Base-by-base conservation (phyloP, 1,140 invertebrate species). In the Phenacoccus solenopsis region DNA sequence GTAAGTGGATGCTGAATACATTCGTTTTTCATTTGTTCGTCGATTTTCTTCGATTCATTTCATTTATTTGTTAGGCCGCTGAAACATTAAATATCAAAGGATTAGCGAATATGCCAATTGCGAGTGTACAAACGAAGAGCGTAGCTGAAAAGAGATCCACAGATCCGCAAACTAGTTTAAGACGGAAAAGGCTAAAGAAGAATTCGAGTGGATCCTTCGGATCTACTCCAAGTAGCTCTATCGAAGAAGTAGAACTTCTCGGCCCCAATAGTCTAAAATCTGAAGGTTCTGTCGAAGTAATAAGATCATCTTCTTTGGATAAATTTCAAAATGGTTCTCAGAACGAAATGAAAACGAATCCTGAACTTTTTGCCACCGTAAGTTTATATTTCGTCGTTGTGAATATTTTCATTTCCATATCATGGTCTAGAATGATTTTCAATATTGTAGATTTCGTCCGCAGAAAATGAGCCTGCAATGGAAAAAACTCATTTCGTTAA, bases 71-170 rank as follows among this genome's bases (percentile, higher is more conserved):
- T 64, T 75, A 86, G 83, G 92, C 90, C 27, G 91, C 91, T 10
- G 90, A 91, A 78, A 89, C 88, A 75, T 82, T 94, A 56, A 91
- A 93, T 80, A 90, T 94, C 38, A 90, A 93, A 84, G 87, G 91
- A 25, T 80, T 94, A 22, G 89, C 90, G 59, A 90, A 94, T 78
- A 90, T 90, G 83, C 88, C 87, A 5, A 73, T 71, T 9, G 38
- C 38, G 3, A 49, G 12, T 10, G 13, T 49, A 49, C 38, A 49
- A 49, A n/a, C 38, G 5, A n/a, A 49, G 16, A 3, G 13, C 16
- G 12, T 16, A 49, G 16, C 38, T n/a, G 38, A 49, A 49, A 49
- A 49, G 20, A 49, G 38, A 49, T 49, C 16, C 20, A 49, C 38
- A 3, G 38, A 49, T 69, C 61, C 0, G 67, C 70, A 27, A 57